Evolutionary conservation across 2,113 vertebrate genomes (phyloP).

Genomic region (Pterocles gutturalis): DNA sequence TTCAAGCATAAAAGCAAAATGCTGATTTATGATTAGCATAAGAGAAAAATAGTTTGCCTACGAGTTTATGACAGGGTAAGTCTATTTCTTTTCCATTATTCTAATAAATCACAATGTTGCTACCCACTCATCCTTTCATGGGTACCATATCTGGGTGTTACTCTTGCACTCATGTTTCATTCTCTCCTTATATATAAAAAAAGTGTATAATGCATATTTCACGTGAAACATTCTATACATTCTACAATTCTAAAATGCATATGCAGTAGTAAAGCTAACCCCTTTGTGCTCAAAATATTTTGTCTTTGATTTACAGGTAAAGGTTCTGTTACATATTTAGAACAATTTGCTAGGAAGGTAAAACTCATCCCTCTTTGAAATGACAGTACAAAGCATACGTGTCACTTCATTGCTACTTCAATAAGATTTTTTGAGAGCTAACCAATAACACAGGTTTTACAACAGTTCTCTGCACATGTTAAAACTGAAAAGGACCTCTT

Average conservation of each 20-base stretch:
- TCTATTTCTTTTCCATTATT: conserved; percentile 16
- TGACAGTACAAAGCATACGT: background rate
- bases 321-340: background rate
- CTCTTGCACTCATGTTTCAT: background rate
- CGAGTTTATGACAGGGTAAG: background rate
- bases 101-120: conserved; percentile 13
- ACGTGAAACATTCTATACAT: background rate
- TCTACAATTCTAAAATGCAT: background rate
- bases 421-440: background rate
- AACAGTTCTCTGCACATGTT: background rate
- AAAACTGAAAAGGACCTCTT: background rate
- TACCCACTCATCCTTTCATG: background rate
- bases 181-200: background rate
- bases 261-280: background rate
- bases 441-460: background rate
- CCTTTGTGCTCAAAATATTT: background rate
- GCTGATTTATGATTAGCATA: conserved; percentile 56
- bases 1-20: conserved; percentile 42
- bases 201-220: background rate
- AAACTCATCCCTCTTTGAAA: background rate
- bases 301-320: background rate
- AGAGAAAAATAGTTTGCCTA: conserved; percentile 23
- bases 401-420: background rate
- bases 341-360: background rate
- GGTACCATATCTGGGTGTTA: background rate